A percentile compares a stretch with the other conserved stretches of the same genome.
These are phyloP conservation scores for Leptatherina wallacei DNA, from an alignment of 2,797 vertebrate genomes.

Conservation along the genomic window DNA sequence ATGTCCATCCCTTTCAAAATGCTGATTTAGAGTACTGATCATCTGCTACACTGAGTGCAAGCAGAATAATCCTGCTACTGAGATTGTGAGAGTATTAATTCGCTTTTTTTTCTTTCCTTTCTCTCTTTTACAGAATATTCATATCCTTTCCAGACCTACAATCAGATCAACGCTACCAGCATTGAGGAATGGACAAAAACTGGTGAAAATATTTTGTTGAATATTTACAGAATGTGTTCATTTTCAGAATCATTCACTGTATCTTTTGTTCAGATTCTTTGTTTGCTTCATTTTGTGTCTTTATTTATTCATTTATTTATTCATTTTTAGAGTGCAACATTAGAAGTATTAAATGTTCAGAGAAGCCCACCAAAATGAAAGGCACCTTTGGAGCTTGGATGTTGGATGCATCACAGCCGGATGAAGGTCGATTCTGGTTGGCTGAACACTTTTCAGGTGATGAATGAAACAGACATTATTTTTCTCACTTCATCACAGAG, in stretches of 20 bases:
- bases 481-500: background rate
- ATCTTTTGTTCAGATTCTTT: background rate
- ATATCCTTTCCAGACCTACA: constrained; percentile 15
- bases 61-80: background rate
- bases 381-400: constrained; percentile 91
- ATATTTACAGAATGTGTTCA: background rate
- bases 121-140: constrained; percentile 36
- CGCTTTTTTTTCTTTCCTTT: background rate
- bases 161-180: background rate
- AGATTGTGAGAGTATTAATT: background rate
- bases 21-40: background rate
- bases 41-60: background rate
- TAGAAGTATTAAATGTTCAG: constrained; percentile 80
- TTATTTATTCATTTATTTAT: background rate
- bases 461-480: background rate
- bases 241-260: background rate
- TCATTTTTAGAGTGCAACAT: constrained; percentile 80
- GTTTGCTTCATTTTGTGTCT: background rate
- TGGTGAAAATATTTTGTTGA: constrained; percentile 29
- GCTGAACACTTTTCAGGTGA: constrained; percentile 91
- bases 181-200: constrained; percentile 25
- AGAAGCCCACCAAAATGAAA: constrained; percentile 74
- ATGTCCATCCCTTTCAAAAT: background rate
- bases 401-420: constrained; percentile 80
- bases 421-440: constrained; percentile 86